Percentiles rank a stretch among this genome's conserved stretches.
These are phyloP conservation scores for Gryon sp. DNA, from an alignment of 1,140 invertebrate species.

Conservation along the genomic window DNA sequence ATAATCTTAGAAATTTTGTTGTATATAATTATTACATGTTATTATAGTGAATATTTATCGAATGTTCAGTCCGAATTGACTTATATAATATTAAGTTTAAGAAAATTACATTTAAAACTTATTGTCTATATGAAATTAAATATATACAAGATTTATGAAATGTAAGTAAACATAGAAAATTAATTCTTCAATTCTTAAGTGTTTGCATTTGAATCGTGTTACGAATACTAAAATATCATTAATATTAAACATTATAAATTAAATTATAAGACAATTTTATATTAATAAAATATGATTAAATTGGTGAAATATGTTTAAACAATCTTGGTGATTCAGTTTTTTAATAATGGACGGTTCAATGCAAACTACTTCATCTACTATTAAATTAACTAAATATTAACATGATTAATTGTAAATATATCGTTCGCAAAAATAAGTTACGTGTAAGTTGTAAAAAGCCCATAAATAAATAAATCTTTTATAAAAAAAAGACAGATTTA, in stretches of 20 bases:
- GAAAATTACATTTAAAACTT: slow-evolving; percentile 11
- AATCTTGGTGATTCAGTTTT: no score
- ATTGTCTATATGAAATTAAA: neutral
- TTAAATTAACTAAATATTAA: slow-evolving; percentile 56
- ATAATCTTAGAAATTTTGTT: neutral
- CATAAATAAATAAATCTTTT: slow-evolving; percentile 67
- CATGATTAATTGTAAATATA: slow-evolving; percentile 65
- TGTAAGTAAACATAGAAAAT: neutral
- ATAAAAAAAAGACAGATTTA: no score
- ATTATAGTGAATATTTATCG: slow-evolving; percentile 50
- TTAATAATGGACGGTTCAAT: no score
- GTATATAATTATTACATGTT: no score
- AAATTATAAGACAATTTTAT: no score
- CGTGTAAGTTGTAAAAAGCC: slow-evolving; percentile 68
- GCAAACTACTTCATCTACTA: slow-evolving; percentile 52
- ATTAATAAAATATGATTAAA: no score
- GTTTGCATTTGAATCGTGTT: slow-evolving; percentile 16
- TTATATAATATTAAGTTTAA: slow-evolving; percentile 37
- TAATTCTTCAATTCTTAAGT: neutral
- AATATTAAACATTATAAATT: no score
- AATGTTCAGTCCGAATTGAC: slow-evolving; percentile 27
- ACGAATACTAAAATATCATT: neutral
- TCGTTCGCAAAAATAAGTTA: slow-evolving; percentile 53
- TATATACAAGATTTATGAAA: neutral
- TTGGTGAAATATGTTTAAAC: neutral